Evolutionary conservation across 2,797 vertebrate species (phyloP), one percentile per base, ranked within the genome.

Genomic region (Anguilla marmorata): DNA sequence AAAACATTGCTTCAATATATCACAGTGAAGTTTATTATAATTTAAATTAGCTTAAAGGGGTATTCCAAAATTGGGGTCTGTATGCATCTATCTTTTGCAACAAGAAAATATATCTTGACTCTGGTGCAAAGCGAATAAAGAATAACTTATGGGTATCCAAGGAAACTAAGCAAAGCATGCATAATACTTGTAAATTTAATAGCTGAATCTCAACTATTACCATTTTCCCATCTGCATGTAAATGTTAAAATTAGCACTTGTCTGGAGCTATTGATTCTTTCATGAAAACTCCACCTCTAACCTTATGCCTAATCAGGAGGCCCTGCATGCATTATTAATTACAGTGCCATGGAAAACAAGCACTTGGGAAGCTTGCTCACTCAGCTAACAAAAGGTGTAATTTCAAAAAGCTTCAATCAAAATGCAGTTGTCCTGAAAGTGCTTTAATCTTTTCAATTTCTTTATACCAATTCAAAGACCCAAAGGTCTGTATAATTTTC

Each of bases 261-360:
- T 86, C 88, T 69, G 60, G 85, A 82, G 30, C 82, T 63, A 85
- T 69, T 27, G 88, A 87, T 74, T 69, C 41, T 74, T 86, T 86
- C 79, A 84, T 87, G 69, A 87, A 89, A 85, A 86, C 82, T 85
- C 87, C 92, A 93, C 93, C 93, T 95, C 94, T 92, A 92, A 90
- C 91, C 93, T 92, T 89, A 92, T 88, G 93, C 93, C 91, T 92
- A 94, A 93, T 95, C 92, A 93, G 89, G 93, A 91, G 92, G 87
- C 91, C 92, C 63, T 52, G 60, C 30, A 92, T 96, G 91, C 92
- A 95, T 95, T 95, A 96, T 96, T 96, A 91, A 95, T 90, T 85
- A 91, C 83, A 89, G 90, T 87, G 91, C 93, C 90, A 92, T 76
- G 33, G 86, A 87, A 90, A 91, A 93, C 91, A 94, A 92, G 93